Evolutionary conservation across 2,888 invertebrate species (phyloP), one percentile per base, ranked within the genome.

Genomic region (Drosophila sordidapex): DNA sequence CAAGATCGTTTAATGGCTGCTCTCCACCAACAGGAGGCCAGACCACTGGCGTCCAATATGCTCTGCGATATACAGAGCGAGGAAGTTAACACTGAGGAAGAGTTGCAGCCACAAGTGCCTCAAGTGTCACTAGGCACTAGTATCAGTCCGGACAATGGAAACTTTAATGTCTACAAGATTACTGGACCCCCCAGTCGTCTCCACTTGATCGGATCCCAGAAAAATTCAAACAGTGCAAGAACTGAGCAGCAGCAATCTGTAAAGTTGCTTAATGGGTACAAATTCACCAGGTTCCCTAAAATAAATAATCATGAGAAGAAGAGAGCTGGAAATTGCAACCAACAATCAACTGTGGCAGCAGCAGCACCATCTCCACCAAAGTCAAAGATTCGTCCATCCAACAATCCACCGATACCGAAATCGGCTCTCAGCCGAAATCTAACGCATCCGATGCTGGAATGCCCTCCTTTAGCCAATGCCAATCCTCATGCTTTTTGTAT

Each of bases 1-100:
- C 60, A 48, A 15, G 70, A 69, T 25, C 82, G 74, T 15, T 82
- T 84, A 33, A 68, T 71, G 76, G 64, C 76, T 49, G 46, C 56
- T 21, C 51, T 81, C 21, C 51, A 73, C 21, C 62, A 64, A 15
- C 43, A 68, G 33, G 58, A 62, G 8, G 13, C 48, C 10, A 82
- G 70, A 53, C 71, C 71, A 3, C 27, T 82, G 43, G 33, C 52
- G 56, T 63, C 58, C 57, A 43, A 71, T 0, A 43, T 69, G 35
- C 43, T 76, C 11, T 78, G 69, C 71, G 57, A 59, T 0, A 59
- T 59, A 10, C 56, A 66, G 27, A 36, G 15, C 6, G 13, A 40
- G 11, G 40, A 40, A 0, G 4, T 27, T 0, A 21, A 31, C 15
- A 10, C 6, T 15, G 36, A 21, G 25, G 43, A 73, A 8, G 38